These are phyloP conservation scores for Diadumene lineata DNA, from an alignment of 92 coral and sea anemone species.

Conservation along the genomic window DNA sequence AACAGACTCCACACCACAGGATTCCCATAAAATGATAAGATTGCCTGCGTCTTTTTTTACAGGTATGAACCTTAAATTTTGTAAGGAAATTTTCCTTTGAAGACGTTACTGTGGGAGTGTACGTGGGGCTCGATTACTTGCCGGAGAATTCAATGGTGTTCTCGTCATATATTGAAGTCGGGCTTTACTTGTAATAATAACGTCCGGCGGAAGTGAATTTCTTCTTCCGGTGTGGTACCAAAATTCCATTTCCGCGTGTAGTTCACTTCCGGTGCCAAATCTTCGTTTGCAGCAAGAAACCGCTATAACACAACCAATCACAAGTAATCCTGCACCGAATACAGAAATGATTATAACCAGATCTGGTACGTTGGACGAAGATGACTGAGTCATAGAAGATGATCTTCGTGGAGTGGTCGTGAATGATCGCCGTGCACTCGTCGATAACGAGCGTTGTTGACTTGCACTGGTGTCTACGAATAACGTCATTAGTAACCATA, in stretches of 20 bases:
- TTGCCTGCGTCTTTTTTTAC: too few relatives aligned
- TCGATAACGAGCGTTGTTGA: background rate
- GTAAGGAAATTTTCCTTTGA: too few relatives aligned
- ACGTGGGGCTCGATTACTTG: background rate
- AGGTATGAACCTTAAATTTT: too few relatives aligned
- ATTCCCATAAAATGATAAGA: too few relatives aligned
- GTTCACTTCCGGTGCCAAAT: background rate
- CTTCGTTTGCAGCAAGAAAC: background rate
- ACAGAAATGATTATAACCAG: background rate
- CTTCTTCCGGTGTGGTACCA: constrained; percentile 6
- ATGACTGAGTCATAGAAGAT: background rate
- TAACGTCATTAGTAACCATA: too few relatives aligned
- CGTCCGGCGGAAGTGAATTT: constrained; percentile 4
- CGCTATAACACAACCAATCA: background rate
- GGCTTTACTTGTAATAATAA: background rate
- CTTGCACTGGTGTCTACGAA: too few relatives aligned
- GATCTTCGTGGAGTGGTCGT: background rate
- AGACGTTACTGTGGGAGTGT: too few relatives aligned
- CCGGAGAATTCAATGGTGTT: background rate
- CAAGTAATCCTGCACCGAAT: background rate
- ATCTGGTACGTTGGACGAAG: background rate
- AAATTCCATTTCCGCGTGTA: background rate
- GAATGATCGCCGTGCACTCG: background rate
- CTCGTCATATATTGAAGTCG: background rate
- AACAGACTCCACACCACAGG: too few relatives aligned